phyloP scores from a whole-genome alignment of 2,113 vertebrate genomes.

The Nycticryphes semicollaris region DNA sequence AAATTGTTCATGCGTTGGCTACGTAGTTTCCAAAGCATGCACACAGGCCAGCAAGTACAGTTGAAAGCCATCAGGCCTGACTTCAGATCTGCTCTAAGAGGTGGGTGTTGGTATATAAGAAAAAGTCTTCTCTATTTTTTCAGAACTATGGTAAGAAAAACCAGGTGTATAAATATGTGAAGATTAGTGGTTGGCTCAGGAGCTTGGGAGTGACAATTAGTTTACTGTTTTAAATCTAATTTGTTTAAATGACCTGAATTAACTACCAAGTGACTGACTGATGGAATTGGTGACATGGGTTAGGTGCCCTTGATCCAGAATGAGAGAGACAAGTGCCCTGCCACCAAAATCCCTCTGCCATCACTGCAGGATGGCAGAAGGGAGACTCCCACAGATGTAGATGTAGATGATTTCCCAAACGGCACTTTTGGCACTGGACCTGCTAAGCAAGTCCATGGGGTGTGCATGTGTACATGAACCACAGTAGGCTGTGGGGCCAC shows the following conservation, averaged over 20 bases:
- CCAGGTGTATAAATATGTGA: background rate
- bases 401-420: background rate
- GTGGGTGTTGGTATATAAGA: background rate
- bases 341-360: background rate
- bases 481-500: background rate
- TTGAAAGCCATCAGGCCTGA: background rate
- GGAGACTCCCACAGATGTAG: background rate
- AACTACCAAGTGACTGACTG: background rate
- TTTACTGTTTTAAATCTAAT: background rate
- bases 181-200: background rate
- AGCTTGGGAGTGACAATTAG: background rate
- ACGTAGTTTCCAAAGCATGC: fast-evolving
- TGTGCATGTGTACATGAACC: background rate
- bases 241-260: background rate
- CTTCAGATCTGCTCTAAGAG: background rate
- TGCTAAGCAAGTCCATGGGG: background rate
- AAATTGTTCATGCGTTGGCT: fast-evolving
- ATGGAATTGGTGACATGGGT: background rate
- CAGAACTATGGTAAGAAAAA: background rate
- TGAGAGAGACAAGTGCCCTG: background rate
- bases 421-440: background rate
- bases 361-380: background rate
- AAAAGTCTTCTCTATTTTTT: background rate
- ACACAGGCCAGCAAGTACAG: background rate
- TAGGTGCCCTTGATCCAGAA: background rate